Base-by-base conservation (phyloP, 1,140 invertebrate genomes). In the Procambarus clarkii region DNA sequence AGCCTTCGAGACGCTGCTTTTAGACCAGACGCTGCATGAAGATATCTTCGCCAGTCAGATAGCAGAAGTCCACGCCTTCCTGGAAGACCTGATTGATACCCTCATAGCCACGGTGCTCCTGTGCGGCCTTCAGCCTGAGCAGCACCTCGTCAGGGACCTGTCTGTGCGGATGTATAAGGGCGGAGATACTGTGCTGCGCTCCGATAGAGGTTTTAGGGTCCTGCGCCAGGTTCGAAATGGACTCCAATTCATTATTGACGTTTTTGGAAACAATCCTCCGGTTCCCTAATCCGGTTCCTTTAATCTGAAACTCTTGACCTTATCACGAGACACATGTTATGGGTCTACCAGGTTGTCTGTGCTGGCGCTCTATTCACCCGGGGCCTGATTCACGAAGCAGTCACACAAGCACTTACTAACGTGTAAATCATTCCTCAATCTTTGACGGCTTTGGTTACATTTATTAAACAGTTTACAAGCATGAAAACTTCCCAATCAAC, bases 121-220 rank as follows among this genome's bases (percentile, higher is more conserved):
- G 76, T 77, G 76, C n/a, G 76, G 44, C 76, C 5, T 24, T 0
- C 13, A 34, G 45, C 76, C 76, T 11, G 3, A 77, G 24, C n/a
- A 77, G 5, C 8, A 3, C n/a, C n/a, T 77, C 9, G 11, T 77
- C 34, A 9, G 11, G 34, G 24, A 77, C 21, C 76, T 77, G 34
- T 77, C 76, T 15, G 45, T 44, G 24, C 5, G 76, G 76, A 8
- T 77, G 34, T 77, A 77, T n/a, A 77, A 77, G 76, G 76, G 76
- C 15, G 76, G 45, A 5, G 24, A 77, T 18, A 46, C 34, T 0
- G 34, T 77, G n/a, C 7, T 77, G n/a, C 34, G 76, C 7, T 7
- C 9, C 7, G 34, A 45, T 7, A 1, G 76, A 46, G 76, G 76
- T 18, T 77, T 77, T n/a, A 46, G 34, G 9, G 24, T 18, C 24